Base-by-base conservation (phyloP, 2,888 invertebrate species). In the Drosophila limbata region DNA sequence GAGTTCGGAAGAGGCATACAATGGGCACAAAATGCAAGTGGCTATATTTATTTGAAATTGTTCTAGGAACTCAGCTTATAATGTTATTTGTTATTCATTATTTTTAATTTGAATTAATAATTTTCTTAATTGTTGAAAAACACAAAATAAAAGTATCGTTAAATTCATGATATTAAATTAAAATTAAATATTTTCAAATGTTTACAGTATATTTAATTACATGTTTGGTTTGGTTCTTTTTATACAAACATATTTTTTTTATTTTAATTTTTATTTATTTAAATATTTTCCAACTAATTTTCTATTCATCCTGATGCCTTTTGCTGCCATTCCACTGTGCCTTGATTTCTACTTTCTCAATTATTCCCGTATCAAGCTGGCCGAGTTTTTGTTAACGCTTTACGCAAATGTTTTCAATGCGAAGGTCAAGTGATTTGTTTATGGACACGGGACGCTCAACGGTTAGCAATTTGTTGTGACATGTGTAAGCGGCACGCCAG, bases 391-490 rank as follows among this genome's bases (percentile, higher is more conserved):
- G 48, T 56, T 45, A 42, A 48, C 64, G 72, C 28, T 67, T 72
- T 62, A 72, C 62, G 77, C 64, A 79, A 80, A 77, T 77, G 79
- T 63, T 79, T 81, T 81, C 82, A 79, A 79, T 79, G 76, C 68
- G 82, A 81, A 75, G 84, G 85, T 87, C 88, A 84, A 88, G 60
- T 69, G 77, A 80, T 85, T 85, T 79, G 83, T 88, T 84, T 82
- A 82, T 77, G 73, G 21, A 61, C 50, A 68, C 59, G 61, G 67
- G 53, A 65, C 66, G 81, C 70, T 57, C 77, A 75, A 80, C 86
- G 86, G 86, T 81, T 81, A 81, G 84, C 86, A 84, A 88, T 84
- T 86, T 86, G 86, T 85, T 85, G 86, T 84, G 88, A 84, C 84
- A 84, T 78, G 68, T 84, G 88, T 86, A 83, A 85, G 86, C 77